A percentile compares a stretch with the other conserved stretches of the same genome.
phyloP scores from a whole-genome alignment of 2,888 invertebrate species.

The Cerceris ruficornis region DNA sequence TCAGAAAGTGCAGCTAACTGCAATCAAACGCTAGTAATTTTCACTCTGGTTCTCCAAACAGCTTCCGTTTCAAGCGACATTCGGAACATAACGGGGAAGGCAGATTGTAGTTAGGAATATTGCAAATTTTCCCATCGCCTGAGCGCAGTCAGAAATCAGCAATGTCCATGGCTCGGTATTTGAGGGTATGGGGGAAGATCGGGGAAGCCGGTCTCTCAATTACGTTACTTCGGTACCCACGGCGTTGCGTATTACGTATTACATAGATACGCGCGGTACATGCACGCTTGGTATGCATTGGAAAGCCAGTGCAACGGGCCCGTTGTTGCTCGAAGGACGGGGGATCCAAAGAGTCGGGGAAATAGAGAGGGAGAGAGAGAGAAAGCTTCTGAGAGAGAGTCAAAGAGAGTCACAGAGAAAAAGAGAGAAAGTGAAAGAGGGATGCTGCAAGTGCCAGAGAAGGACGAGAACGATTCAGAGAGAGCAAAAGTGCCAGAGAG shows the following conservation, averaged over 20 bases:
- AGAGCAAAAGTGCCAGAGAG: too few species aligned
- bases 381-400: too few species aligned
- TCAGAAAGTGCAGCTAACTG: too few species aligned
- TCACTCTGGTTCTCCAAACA: too few species aligned
- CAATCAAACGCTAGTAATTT: too few species aligned
- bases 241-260: slow-evolving; percentile 58
- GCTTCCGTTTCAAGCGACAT: not conserved
- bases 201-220: slow-evolving; percentile 46
- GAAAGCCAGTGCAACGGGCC: slow-evolving; percentile 52
- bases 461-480: too few species aligned
- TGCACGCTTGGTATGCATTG: slow-evolving; percentile 69
- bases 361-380: not conserved
- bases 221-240: slow-evolving; percentile 57
- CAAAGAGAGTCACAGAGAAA: too few species aligned
- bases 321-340: slow-evolving; percentile 36
- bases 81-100: not conserved
- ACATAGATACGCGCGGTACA: slow-evolving; percentile 53
- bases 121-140: slow-evolving; percentile 27
- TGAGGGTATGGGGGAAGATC: slow-evolving; percentile 6
- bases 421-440: too few species aligned
- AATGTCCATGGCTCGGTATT: slow-evolving; percentile 35
- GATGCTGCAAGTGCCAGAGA: too few species aligned
- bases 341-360: not conserved
- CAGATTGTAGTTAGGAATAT: slow-evolving; percentile 20
- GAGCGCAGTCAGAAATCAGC: slow-evolving; percentile 27